Conservation (phyloP, 2,888 invertebrate genomes). For the Drosophila parthenogenetica region DNA sequence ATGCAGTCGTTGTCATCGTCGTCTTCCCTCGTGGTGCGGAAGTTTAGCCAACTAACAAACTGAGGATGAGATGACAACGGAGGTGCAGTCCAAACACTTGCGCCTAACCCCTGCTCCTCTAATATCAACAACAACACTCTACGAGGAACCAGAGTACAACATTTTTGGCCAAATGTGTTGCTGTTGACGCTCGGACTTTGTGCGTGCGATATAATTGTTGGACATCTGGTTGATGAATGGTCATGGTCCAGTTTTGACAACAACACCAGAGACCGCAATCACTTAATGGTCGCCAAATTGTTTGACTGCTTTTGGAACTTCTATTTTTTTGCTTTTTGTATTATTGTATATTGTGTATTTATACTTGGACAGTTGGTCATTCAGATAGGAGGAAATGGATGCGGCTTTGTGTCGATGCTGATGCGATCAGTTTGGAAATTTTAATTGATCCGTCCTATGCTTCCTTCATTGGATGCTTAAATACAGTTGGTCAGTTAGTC, state of each 20-base stretch:
- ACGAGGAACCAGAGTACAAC: constrained; percentile 44
- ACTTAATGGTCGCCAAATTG: constrained; percentile 56
- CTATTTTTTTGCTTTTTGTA: constrained; percentile 11
- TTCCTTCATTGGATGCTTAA: constrained; percentile 61
- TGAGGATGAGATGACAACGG: constrained; percentile 46
- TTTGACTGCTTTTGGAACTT: constrained; percentile 22
- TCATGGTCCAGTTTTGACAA: constrained; percentile 65
- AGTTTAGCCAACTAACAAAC: constrained; percentile 74
- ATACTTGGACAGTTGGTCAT: constrained; percentile 77
- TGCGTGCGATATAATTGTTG: constrained; percentile 58
- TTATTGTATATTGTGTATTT: constrained; percentile 17
- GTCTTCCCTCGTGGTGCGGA: constrained; percentile 60
- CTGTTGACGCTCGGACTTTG: constrained; percentile 44
- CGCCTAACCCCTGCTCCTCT: not conserved
- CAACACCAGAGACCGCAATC: constrained; percentile 27
- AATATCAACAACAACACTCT: constrained; percentile 23
- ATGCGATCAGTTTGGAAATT: constrained; percentile 62
- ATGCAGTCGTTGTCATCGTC: constrained; percentile 61
- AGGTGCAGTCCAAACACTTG: constrained; percentile 37
- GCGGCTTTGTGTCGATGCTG: constrained; percentile 46
- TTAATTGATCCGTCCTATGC: constrained; percentile 70
- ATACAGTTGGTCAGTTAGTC: constrained; percentile 7
- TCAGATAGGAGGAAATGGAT: constrained; percentile 68
- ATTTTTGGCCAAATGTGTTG: constrained; percentile 65
- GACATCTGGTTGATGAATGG: constrained; percentile 47